These are phyloP conservation scores for Danionella cerebrum DNA, from an alignment of 2,113 vertebrate genomes.

Conservation along the genomic window DNA sequence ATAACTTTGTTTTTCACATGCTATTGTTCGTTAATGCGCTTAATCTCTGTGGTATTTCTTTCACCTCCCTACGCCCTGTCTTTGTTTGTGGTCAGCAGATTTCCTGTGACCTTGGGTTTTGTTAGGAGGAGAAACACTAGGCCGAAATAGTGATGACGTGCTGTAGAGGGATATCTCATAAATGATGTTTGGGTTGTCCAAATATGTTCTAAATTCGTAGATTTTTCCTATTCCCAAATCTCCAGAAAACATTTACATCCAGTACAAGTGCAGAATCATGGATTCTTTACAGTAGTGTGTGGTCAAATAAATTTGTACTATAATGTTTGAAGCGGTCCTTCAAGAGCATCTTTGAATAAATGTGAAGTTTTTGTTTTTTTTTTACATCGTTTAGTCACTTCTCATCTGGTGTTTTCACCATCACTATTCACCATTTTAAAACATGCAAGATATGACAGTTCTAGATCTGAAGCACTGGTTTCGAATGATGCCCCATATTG, in stretches of 20 bases:
- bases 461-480: conserved; percentile 11
- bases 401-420: neutral
- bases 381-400: neutral
- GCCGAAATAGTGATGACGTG: neutral
- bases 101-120: conserved; percentile 6
- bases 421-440: neutral
- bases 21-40: neutral
- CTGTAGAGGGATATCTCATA: neutral
- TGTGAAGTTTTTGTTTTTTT: too few species aligned
- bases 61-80: neutral
- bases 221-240: too few species aligned
- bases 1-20: neutral
- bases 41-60: neutral
- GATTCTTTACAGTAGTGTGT: too few species aligned
- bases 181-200: neutral
- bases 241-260: too few species aligned
- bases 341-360: neutral
- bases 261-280: too few species aligned
- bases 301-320: too few species aligned
- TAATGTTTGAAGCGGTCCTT: neutral
- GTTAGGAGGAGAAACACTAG: neutral
- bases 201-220: too few species aligned
- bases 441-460: neutral
- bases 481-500: conserved; percentile 7
- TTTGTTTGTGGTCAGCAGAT: neutral